Base-by-base conservation (phyloP, 2,113 vertebrate genomes). In the Hoplias malabaricus region DNA sequence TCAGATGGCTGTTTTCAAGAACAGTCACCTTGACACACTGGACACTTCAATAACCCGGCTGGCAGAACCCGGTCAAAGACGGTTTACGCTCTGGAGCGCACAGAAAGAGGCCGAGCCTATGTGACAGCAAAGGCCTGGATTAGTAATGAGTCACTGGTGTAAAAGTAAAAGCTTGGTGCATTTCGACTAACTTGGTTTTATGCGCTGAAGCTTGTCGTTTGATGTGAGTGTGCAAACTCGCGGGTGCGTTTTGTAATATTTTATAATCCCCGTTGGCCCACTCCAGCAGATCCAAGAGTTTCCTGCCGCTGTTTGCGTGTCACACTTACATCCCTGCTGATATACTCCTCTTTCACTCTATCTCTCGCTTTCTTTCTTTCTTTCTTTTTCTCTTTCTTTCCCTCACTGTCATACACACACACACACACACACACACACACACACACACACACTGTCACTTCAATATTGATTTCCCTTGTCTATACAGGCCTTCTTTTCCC, bases 391-490 rank as follows among this genome's bases (percentile, higher is more conserved):
- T 13, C 12, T 46, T 23, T 34, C 29, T 34, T 11, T 14, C 21
- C 23, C 10, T 42, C n/a, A n/a, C 36, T 0, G 19, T 23, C 11
- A 43, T 69, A 40, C 46, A 43, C 43, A 7, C 68, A 33, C 1
- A 21, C 21, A 40, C 21, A 21, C 65, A 68, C 11, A 19, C 66
- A 25, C 23, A 25, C 56, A 31, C 56, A 66, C 61, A 38, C 57
- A 25, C 29, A 19, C 53, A 21, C 54, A 16, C 27, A 42, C 21
- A 25, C 43, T 70, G 48, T 78, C 23, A 29, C 68, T 54, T 66
- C 73, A 23, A 53, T 67, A 66, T 75, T 75, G 73, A 75, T 75
- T 75, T 66, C 29, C 33, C 10, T 40, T n/a, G 59, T 66, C 73
- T 46, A 40, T 67, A 40, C 11, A 42, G 33, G 65, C 46, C 36